phyloP scores from a whole-genome alignment of 1,140 invertebrate species.

The Rhagoletis pomonella region DNA sequence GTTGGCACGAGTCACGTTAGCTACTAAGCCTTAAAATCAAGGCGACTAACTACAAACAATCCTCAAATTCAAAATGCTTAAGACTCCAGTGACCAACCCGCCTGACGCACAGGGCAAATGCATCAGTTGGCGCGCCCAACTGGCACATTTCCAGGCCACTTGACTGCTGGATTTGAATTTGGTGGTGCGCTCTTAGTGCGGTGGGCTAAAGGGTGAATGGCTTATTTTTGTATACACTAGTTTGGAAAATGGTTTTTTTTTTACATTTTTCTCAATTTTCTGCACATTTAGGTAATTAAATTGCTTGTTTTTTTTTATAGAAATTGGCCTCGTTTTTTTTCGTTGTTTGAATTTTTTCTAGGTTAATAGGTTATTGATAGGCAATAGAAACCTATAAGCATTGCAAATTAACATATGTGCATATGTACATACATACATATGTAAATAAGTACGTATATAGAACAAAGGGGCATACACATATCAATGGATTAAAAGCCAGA shows the following conservation, averaged over 20 bases:
- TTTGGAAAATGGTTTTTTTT: too few species aligned
- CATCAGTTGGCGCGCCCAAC: not conserved
- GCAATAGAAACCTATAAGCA: not conserved
- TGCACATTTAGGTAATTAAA: not conserved
- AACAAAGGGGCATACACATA: too few species aligned
- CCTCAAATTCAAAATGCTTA: not conserved
- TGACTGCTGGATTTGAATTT: not conserved
- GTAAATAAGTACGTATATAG: too few species aligned
- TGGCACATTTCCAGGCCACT: not conserved
- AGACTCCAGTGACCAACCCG: too few species aligned
- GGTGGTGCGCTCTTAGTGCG: not conserved
- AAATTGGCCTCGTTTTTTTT: not conserved
- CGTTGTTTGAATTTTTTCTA: not conserved
- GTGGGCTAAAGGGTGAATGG: too few species aligned
- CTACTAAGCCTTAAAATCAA: not conserved
- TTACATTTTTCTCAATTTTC: not conserved
- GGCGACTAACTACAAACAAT: not conserved
- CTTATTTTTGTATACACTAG: too few species aligned
- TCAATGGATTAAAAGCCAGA: too few species aligned
- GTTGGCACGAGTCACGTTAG: not conserved
- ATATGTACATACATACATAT: too few species aligned
- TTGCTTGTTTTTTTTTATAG: not conserved
- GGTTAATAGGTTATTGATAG: not conserved
- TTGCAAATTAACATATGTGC: too few species aligned
- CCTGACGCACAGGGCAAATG: not conserved